phyloP scores from a whole-genome alignment of 1,140 invertebrate genomes.

The Heliconius melpomene region DNA sequence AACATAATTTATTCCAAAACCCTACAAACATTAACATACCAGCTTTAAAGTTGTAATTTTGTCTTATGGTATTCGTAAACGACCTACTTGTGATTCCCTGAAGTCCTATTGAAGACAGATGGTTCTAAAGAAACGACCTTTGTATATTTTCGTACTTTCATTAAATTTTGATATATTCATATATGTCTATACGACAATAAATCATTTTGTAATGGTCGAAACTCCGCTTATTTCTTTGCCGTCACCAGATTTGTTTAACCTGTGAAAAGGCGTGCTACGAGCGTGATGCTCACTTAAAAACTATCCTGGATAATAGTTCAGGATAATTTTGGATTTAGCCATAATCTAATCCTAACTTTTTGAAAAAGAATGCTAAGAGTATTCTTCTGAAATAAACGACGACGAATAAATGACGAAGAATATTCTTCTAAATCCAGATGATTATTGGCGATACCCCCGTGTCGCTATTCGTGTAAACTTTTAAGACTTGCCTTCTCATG shows the following conservation, averaged over 20 bases:
- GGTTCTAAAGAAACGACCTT: conserved; percentile 30
- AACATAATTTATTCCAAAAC: background rate
- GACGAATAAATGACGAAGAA: no score
- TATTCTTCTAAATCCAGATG: no score
- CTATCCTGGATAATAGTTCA: no score
- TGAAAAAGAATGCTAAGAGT: no score
- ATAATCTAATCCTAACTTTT: no score
- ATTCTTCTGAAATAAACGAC: no score
- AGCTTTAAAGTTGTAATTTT: conserved; percentile 22
- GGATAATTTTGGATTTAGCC: no score
- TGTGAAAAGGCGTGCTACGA: no score
- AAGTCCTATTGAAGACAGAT: conserved; percentile 30
- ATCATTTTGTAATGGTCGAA: conserved; percentile 24
- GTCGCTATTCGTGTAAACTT: no score
- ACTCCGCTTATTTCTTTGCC: conserved; percentile 38
- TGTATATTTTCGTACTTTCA: conserved; percentile 35
- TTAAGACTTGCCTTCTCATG: no score
- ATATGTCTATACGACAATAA: conserved; percentile 44
- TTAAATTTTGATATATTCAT: conserved; percentile 37
- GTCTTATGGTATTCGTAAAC: conserved; percentile 18
- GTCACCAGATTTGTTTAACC: background rate
- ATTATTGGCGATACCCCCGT: no score
- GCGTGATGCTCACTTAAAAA: no score
- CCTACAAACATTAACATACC: conserved; percentile 14
- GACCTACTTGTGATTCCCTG: conserved; percentile 6